These are phyloP conservation scores for Harmothoe impar DNA, from an alignment of 2,888 invertebrate genomes.

Conservation along the genomic window DNA sequence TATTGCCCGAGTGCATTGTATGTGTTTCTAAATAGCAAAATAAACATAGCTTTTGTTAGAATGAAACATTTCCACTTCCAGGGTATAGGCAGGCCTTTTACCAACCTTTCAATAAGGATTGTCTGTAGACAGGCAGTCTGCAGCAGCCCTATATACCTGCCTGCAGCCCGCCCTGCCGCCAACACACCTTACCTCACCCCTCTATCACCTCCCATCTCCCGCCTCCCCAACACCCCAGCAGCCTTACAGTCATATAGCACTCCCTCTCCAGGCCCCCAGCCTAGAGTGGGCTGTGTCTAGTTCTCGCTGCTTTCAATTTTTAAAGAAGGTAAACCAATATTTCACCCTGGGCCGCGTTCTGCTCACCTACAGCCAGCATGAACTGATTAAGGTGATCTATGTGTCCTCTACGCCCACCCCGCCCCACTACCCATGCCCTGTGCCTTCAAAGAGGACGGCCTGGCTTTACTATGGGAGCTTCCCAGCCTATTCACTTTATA, in stretches of 20 bases:
- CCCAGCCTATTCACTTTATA: too few species aligned
- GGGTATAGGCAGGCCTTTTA: too few species aligned
- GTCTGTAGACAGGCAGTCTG: too few species aligned
- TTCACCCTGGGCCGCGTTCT: background rate
- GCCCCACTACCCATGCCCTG: background rate
- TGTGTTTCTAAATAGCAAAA: too few species aligned
- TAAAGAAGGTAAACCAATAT: constrained; percentile 29
- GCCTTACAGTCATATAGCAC: background rate
- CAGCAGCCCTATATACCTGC: too few species aligned
- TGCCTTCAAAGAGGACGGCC: too few species aligned
- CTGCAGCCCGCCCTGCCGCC: too few species aligned
- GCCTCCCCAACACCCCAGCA: background rate
- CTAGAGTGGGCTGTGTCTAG: background rate
- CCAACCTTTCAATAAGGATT: too few species aligned
- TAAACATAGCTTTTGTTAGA: too few species aligned
- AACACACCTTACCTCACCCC: background rate
- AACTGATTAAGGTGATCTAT: constrained; percentile 29
- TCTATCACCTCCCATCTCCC: background rate
- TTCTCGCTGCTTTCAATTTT: constrained; percentile 2
- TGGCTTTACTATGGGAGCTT: too few species aligned
- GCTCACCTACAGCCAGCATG: constrained; percentile 1
- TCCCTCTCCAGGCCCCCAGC: background rate
- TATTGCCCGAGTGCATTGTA: too few species aligned
- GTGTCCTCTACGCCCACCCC: background rate
- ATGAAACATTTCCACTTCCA: too few species aligned